Conservation (phyloP, 2,888 invertebrate genomes). For the Pecten maximus region DNA sequence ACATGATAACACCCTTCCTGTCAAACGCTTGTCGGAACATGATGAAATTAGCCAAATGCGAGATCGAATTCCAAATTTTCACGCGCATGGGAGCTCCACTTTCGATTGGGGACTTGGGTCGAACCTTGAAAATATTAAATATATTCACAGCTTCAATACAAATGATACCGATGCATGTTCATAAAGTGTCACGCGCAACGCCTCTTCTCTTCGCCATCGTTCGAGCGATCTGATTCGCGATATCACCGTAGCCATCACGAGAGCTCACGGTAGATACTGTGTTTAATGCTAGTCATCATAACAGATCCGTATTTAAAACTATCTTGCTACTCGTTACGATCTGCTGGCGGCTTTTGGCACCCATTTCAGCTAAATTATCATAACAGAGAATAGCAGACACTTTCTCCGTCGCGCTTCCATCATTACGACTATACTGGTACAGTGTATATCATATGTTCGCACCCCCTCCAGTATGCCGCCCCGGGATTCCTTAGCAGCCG, state of each 20-base stretch:
- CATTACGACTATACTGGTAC: neutral
- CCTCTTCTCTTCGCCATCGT: neutral
- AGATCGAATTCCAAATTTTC: neutral
- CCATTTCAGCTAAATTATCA: constrained; percentile 13
- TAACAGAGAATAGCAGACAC: constrained; percentile 30
- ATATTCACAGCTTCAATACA: neutral
- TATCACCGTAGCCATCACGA: neutral
- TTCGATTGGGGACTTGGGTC: neutral
- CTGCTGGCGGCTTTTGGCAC: constrained; percentile 9
- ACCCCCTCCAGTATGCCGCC: neutral
- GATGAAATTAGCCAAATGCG: neutral
- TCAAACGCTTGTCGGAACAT: constrained; percentile 6
- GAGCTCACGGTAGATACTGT: neutral
- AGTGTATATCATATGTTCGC: constrained; percentile 7
- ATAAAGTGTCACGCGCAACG: neutral
- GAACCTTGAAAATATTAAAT: constrained; percentile 1
- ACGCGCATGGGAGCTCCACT: neutral
- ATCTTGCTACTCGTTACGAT: constrained; percentile 33
- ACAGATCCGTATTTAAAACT: neutral
- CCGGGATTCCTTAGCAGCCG: neutral
- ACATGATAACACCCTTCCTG: neutral
- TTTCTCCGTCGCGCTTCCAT: neutral
- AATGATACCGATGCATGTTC: neutral
- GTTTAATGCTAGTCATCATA: neutral
- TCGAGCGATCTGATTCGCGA: neutral